These are phyloP conservation scores for Rhinoptilus africanus DNA, from an alignment of 2,113 vertebrate species.

Conservation along the genomic window DNA sequence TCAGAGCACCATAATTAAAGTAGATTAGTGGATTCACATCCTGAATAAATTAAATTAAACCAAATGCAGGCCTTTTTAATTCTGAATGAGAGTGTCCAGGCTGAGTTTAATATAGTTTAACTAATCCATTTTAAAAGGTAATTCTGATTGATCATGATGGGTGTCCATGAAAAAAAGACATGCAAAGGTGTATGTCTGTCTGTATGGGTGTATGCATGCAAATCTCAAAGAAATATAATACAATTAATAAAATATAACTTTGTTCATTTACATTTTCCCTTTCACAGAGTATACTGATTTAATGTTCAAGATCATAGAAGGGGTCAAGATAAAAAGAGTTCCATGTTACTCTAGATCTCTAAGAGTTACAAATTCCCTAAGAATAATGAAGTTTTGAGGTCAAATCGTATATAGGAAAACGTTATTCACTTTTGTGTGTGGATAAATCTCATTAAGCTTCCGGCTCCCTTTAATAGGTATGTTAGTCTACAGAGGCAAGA, in stretches of 20 bases:
- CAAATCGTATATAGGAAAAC: conserved; percentile 1
- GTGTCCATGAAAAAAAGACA: background rate
- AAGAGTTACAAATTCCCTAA: conserved; percentile 30
- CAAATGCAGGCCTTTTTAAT: conserved; percentile 6
- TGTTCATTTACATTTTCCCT: background rate
- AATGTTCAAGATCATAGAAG: background rate
- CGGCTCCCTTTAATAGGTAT: conserved; percentile 42
- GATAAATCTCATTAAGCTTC: conserved; percentile 50
- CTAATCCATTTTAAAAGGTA: background rate
- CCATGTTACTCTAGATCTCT: background rate
- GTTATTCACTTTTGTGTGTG: background rate
- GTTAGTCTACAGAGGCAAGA: conserved; percentile 51
- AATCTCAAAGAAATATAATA: background rate
- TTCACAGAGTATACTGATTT: background rate
- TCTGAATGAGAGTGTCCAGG: conserved; percentile 11
- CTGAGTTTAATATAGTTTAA: conserved; percentile 34
- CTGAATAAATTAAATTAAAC: conserved; percentile 42
- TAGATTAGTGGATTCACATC: conserved; percentile 22
- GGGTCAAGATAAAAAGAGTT: background rate
- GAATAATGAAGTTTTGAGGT: conserved; percentile 71
- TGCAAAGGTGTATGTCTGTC: background rate
- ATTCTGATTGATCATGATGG: conserved; percentile 1
- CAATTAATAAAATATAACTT: background rate
- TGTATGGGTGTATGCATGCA: background rate
- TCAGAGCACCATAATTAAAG: conserved; percentile 36